Evolutionary conservation across 1,140 invertebrate species (phyloP), one percentile per base, ranked within the genome.

Genomic region (Diplogasteroides magnus): DNA sequence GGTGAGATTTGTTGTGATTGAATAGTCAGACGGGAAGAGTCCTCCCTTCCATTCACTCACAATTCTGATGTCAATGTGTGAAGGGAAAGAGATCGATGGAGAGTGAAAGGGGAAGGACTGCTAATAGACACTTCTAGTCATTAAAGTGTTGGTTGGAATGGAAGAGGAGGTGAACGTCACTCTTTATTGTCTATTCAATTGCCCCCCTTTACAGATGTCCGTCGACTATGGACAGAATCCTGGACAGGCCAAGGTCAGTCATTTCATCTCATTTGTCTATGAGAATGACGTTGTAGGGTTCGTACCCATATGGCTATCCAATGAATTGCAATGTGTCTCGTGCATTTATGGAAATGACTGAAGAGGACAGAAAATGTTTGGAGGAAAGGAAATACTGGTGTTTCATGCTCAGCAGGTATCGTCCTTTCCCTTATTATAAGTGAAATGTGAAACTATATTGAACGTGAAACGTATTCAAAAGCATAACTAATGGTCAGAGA

Each of bases 341-440:
- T 15, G 65, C 26, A 2, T 72, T 72, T 28, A 67, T 72, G 64
- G 81, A 81, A 61, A 68, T 81, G 74, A 80, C 77, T n/a, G 81
- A 83, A 14, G 79, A 80, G 55, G 80, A 82, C 28, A 74, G 80
- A 25, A 83, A 83, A 71, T 82, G 80, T 64, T 64, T 82, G 13
- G 78, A 83, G 68, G 78, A 83, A 58, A 63, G 79, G 11, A 82
- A 81, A 69, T 79, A 78, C 63, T 80, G 77, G 77, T 80, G 78
- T 61, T 80, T 80, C 67, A 64, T 80, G 23, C 69, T 80, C 37
- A 82, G 80, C 67, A 80, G 78, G 78, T 81, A 67, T 31, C 59
- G 48, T 29, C 58, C 28, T 61, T 31, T 31, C 14, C 13, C 15
- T 32, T 14, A 11, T 61, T 61, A 13, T 64, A 28, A 2, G n/a